Conservation (phyloP, 2,113 vertebrate species). For the Panthera leo region DNA sequence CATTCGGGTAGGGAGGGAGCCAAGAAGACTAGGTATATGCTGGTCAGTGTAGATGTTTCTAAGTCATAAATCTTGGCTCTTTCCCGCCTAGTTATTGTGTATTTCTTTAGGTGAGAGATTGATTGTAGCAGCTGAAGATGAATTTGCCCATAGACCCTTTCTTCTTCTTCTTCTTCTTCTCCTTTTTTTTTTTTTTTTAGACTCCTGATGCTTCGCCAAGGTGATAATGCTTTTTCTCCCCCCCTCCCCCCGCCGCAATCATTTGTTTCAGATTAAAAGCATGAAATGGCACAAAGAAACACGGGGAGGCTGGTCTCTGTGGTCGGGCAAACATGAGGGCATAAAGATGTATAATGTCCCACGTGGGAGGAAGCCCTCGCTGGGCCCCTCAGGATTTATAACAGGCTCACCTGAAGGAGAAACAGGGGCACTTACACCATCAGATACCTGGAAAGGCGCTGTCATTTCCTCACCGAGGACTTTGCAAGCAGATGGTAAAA, state of each 20-base stretch:
- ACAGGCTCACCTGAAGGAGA: slow-evolving; percentile 80
- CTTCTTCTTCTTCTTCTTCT: slow-evolving; percentile 91
- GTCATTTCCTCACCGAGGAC: background rate
- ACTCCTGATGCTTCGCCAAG: slow-evolving; percentile 85
- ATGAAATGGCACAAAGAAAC: slow-evolving; percentile 85
- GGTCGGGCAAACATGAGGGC: slow-evolving; percentile 78
- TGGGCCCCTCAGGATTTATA: slow-evolving; percentile 67
- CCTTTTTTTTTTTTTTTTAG: slow-evolving; percentile 84
- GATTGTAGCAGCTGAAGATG: slow-evolving; percentile 99
- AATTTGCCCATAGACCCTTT: slow-evolving; percentile 96
- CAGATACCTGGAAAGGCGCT: slow-evolving; percentile 51
- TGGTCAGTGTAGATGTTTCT: slow-evolving; percentile 98
- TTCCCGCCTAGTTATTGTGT: slow-evolving; percentile 99
- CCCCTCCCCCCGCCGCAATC: slow-evolving; percentile 84
- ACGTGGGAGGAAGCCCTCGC: slow-evolving; percentile 72
- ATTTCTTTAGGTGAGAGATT: slow-evolving; percentile 99
- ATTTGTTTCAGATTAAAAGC: slow-evolving; percentile 97
- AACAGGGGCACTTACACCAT: background rate
- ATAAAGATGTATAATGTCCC: slow-evolving; percentile 87
- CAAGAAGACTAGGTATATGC: slow-evolving; percentile 93
- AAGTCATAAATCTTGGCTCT: slow-evolving; percentile 98
- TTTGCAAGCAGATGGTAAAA: slow-evolving; percentile 64
- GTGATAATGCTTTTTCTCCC: slow-evolving; percentile 84
- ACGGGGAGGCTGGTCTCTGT: slow-evolving; percentile 73
- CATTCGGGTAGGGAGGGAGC: slow-evolving; percentile 89